A percentile compares a stretch with the other conserved stretches of the same genome.
Conservation (phyloP, 2,113 vertebrate species). For the Picathartes gymnocephalus region DNA sequence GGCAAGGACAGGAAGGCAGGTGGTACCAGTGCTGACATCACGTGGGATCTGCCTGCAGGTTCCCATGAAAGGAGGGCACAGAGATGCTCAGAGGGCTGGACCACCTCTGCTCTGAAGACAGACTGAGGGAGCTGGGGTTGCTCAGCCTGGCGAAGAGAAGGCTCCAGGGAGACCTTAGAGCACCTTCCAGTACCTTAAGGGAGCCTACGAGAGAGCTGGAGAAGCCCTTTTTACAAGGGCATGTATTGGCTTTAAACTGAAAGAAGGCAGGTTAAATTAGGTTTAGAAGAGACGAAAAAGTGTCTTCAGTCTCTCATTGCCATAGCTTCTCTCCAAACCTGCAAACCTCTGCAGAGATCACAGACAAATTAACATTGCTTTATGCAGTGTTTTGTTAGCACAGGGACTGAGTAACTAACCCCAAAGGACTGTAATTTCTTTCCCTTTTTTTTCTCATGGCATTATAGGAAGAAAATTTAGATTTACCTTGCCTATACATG, state of each 20-base stretch:
- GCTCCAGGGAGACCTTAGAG: not conserved
- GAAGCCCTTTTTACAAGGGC: not conserved
- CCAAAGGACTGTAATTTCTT: not conserved
- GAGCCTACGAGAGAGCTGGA: not conserved
- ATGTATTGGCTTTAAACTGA: not conserved
- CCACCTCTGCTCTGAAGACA: not conserved
- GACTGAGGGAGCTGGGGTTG: not conserved
- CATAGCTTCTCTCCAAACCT: not conserved
- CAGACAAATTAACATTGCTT: not conserved
- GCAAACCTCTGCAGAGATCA: not conserved
- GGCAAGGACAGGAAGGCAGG: not conserved
- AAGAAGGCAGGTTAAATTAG: not conserved
- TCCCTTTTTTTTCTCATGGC: not conserved
- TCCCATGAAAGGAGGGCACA: not conserved
- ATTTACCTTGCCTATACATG: not conserved
- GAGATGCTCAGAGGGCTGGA: not conserved
- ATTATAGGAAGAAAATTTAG: not conserved
- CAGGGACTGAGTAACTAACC: not conserved
- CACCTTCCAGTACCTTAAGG: not conserved
- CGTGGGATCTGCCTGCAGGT: not conserved
- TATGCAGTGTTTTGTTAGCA: not conserved
- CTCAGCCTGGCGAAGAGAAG: not conserved
- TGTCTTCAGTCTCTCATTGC: not conserved
- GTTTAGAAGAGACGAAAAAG: not conserved
- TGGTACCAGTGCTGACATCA: no score